These are phyloP conservation scores for Hoplostethus mediterraneus DNA, from an alignment of 2,797 vertebrate species.

Conservation along the genomic window DNA sequence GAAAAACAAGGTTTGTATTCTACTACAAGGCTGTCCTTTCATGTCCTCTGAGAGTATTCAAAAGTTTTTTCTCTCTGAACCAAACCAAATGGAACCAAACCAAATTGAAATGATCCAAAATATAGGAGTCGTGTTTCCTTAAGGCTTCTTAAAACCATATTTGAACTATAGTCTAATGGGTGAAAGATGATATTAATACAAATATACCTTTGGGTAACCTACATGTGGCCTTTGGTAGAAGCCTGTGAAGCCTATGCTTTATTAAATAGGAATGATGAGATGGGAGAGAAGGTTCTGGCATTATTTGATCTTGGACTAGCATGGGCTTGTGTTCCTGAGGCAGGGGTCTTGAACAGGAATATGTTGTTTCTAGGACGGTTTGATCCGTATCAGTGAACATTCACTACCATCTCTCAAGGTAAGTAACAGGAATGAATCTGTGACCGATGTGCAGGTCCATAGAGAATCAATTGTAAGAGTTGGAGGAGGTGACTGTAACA, in stretches of 20 bases:
- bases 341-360: constrained; percentile 6
- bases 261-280: constrained; percentile 30
- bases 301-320: constrained; percentile 14
- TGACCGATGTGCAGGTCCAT: constrained; percentile 37
- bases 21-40: constrained; percentile 43
- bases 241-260: constrained; percentile 15
- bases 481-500: constrained; percentile 51
- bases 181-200: constrained; percentile 60
- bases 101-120: constrained; percentile 55
- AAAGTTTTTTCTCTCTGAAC: constrained; percentile 35
- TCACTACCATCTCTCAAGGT: constrained; percentile 15
- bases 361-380: constrained; percentile 18
- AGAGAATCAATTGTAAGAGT: constrained; percentile 58
- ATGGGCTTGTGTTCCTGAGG: constrained; percentile 8
- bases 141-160: constrained; percentile 27
- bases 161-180: constrained; percentile 49
- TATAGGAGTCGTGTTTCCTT: constrained; percentile 29
- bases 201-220: constrained; percentile 49
- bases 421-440: constrained; percentile 34
- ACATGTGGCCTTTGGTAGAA: constrained; percentile 31
- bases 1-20: constrained; percentile 63
- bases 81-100: constrained; percentile 41
- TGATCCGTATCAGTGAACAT: constrained; percentile 22
- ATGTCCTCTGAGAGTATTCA: constrained; percentile 45
- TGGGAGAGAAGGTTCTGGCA: neutral